phyloP scores from a whole-genome alignment of 2,113 vertebrate species.

The Fulica atra region DNA sequence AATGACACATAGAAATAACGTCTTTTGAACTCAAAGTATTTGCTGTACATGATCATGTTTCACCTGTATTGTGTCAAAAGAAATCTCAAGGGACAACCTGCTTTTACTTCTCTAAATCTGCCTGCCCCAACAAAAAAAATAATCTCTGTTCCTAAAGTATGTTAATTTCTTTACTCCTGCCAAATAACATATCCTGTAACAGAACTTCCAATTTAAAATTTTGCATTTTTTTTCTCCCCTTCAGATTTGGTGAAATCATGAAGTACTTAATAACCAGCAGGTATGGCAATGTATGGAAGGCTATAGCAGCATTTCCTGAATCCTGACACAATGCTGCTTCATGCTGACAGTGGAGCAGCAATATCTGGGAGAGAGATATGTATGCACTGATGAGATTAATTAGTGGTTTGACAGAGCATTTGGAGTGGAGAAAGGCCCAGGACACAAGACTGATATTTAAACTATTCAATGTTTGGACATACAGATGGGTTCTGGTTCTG shows the following conservation, averaged over 20 bases:
- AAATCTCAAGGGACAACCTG: background rate
- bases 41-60: background rate
- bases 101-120: background rate
- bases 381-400: background rate
- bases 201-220: background rate
- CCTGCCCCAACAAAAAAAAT: background rate
- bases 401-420: background rate
- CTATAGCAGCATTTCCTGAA: background rate
- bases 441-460: background rate
- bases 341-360: background rate
- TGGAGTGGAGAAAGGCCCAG: background rate
- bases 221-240: background rate
- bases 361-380: background rate
- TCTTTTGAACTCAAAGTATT: background rate
- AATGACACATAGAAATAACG: background rate
- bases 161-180: background rate
- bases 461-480: background rate
- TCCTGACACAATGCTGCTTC: background rate
- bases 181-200: rapidly evolving
- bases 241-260: background rate
- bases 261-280: background rate
- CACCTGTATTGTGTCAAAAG: background rate
- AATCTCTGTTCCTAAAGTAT: rapidly evolving
- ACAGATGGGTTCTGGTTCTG: background rate
- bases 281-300: background rate